Conservation (phyloP, 2,888 invertebrate species). For the Panopea generosa region DNA sequence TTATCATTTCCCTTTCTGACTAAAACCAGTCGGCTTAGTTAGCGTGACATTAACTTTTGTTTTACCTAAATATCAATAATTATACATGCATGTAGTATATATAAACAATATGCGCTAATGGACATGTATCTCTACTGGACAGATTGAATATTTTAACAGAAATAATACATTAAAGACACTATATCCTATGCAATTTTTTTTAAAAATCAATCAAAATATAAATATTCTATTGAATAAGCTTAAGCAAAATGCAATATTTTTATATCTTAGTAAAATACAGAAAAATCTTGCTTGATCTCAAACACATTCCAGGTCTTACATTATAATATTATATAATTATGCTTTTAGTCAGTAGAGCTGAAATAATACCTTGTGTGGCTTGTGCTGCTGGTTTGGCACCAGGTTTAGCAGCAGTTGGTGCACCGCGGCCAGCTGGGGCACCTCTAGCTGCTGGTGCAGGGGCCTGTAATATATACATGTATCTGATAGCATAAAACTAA, state of each 20-base stretch:
- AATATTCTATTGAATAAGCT: too few relatives aligned
- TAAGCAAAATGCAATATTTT: too few relatives aligned
- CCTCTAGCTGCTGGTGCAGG: constrained; percentile 34
- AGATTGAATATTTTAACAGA: background rate
- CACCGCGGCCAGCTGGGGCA: constrained; percentile 9
- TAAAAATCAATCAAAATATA: background rate
- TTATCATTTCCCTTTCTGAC: background rate
- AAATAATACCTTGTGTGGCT: too few relatives aligned
- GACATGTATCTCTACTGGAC: too few relatives aligned
- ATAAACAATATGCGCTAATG: background rate
- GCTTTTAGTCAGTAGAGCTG: too few relatives aligned
- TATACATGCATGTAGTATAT: constrained; percentile 18
- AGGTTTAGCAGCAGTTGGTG: constrained; percentile 36
- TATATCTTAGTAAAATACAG: background rate
- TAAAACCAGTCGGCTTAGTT: too few relatives aligned
- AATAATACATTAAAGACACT: too few relatives aligned
- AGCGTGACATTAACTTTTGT: too few relatives aligned
- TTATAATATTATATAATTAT: too few relatives aligned
- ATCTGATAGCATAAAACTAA: too few relatives aligned
- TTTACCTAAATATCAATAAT: too few relatives aligned
- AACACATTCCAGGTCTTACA: too few relatives aligned
- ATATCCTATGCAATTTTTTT: constrained; percentile 1
- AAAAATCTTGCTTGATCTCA: background rate
- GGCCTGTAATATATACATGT: background rate
- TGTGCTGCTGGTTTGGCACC: constrained; percentile 31